phyloP scores from a whole-genome alignment of 2,113 vertebrate genomes.

The Enhydra lutris region DNA sequence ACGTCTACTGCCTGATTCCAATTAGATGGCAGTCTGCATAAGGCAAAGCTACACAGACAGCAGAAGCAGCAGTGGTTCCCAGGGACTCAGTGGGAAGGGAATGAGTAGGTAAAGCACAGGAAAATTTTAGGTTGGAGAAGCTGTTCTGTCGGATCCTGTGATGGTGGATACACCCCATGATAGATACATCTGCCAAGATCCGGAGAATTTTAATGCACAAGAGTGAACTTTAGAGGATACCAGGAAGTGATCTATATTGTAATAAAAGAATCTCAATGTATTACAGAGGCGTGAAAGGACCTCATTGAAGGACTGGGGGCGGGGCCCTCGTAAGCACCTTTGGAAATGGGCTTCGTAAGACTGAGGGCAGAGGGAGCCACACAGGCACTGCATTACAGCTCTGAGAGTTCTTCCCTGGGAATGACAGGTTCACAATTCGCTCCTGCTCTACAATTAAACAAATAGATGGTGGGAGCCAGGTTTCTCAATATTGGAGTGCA shows the following conservation, averaged over 20 bases:
- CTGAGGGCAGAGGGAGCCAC: background rate
- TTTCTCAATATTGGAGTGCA: background rate
- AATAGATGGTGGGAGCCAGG: background rate
- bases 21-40: background rate
- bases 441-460: background rate
- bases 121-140: background rate
- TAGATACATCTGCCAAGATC: background rate
- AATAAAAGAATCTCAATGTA: background rate
- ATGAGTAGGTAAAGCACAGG: background rate
- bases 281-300: background rate
- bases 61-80: no score
- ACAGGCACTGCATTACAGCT: background rate
- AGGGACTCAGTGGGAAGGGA: no score
- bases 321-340: rapidly evolving
- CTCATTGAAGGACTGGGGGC: background rate
- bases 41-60: background rate
- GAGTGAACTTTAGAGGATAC: background rate
- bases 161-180: background rate
- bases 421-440: rapidly evolving
- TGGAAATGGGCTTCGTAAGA: background rate
- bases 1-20: background rate
- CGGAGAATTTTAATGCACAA: background rate
- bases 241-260: background rate
- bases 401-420: background rate
- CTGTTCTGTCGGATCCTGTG: background rate